phyloP scores from a whole-genome alignment of 1,140 invertebrate genomes.

The Galleria mellonella region DNA sequence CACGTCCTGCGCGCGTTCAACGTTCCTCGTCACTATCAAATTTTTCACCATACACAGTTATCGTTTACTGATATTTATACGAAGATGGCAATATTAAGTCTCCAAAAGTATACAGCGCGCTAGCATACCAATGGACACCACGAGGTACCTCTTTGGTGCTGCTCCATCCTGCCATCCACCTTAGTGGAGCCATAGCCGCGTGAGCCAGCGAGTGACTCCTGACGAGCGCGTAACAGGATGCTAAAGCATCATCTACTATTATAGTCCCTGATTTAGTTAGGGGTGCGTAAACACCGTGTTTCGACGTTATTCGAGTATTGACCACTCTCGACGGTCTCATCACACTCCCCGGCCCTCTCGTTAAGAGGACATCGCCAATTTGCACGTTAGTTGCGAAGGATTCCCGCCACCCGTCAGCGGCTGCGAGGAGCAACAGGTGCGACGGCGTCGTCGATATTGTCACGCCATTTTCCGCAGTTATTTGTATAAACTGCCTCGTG shows the following conservation, averaged over 20 bases:
- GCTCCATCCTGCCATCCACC: constrained; percentile 65
- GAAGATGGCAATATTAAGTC: constrained; percentile 80
- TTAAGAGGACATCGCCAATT: constrained; percentile 68
- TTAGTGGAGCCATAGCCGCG: constrained; percentile 85
- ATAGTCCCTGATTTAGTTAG: constrained; percentile 91
- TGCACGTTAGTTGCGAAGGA: constrained; percentile 50
- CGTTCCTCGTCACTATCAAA: constrained; percentile 20
- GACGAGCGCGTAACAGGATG: constrained; percentile 96
- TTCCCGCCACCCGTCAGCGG: constrained; percentile 65
- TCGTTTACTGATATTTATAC: constrained; percentile 52
- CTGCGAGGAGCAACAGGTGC: constrained; percentile 82
- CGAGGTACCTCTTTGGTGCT: constrained; percentile 20
- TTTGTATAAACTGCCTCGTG: constrained; percentile 80
- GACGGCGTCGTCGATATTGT: constrained; percentile 87
- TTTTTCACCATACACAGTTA: not conserved
- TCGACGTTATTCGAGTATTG: constrained; percentile 73
- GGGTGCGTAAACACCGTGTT: constrained; percentile 90
- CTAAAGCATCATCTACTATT: constrained; percentile 91
- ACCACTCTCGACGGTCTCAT: constrained; percentile 79
- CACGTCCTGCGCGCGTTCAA: constrained; percentile 55
- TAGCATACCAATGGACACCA: constrained; percentile 93
- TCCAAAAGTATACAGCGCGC: constrained; percentile 82
- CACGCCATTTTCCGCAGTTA: constrained; percentile 82
- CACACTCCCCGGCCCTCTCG: constrained; percentile 60
- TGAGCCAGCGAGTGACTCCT: constrained; percentile 91